These are phyloP conservation scores for Avahi laniger DNA, from an alignment of 2,797 vertebrate genomes.

Conservation along the genomic window DNA sequence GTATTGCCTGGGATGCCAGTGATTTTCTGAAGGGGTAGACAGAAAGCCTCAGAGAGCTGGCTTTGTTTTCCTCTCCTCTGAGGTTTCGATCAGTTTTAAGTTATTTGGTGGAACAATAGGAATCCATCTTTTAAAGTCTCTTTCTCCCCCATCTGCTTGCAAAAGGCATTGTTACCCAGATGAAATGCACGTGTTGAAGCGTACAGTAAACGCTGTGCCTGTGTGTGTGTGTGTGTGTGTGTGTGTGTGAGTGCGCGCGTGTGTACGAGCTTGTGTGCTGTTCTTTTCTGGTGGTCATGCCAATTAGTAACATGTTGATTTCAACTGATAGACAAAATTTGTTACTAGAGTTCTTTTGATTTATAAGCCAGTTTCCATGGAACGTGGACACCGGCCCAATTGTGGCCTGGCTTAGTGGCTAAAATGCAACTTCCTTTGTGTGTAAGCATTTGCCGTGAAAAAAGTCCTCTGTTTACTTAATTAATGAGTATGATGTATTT, in stretches of 20 bases:
- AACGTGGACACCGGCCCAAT: neutral
- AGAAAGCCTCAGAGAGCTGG: constrained; percentile 22
- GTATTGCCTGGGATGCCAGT: constrained; percentile 38
- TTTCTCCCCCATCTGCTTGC: constrained; percentile 55
- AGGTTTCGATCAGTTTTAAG: constrained; percentile 52
- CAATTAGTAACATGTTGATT: constrained; percentile 17
- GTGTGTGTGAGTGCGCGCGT: neutral
- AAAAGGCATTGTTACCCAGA: constrained; percentile 37
- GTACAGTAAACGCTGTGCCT: neutral
- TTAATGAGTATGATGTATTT: neutral
- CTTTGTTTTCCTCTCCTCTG: constrained; percentile 66
- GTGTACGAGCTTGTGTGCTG: neutral
- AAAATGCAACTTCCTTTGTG: neutral
- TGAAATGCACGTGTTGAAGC: neutral
- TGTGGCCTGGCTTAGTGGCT: neutral
- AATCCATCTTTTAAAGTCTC: constrained; percentile 53
- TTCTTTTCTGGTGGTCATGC: constrained; percentile 6
- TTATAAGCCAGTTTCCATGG: neutral
- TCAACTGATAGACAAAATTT: constrained; percentile 2
- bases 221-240: neutral
- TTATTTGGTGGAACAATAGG: constrained; percentile 55
- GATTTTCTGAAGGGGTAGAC: constrained; percentile 58
- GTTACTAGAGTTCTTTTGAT: constrained; percentile 31
- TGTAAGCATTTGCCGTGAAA: neutral
- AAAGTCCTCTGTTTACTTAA: neutral